phyloP scores from a whole-genome alignment of 2,797 vertebrate species.

The Antrozous pallidus region DNA sequence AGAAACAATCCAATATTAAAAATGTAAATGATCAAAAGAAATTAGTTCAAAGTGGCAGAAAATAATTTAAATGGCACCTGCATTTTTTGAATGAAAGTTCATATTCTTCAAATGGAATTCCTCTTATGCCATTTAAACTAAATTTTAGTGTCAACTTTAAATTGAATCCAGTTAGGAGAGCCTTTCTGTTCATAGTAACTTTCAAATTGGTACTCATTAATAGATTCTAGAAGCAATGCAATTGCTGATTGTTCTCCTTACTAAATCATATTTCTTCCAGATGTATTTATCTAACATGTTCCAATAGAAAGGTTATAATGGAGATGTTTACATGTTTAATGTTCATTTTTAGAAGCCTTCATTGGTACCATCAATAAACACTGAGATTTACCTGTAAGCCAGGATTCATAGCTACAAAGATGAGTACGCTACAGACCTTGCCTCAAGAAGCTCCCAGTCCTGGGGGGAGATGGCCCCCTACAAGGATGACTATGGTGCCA shows the following conservation, averaged over 20 bases:
- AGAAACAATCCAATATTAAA: background rate
- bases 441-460: background rate
- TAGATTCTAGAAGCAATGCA: background rate
- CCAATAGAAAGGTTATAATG: background rate
- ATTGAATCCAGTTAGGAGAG: background rate
- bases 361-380: background rate
- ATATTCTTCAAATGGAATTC: background rate
- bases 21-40: background rate
- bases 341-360: background rate
- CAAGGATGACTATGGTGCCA: background rate
- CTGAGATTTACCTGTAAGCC: background rate
- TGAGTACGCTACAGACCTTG: background rate
- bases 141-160: conserved; percentile 19
- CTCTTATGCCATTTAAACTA: background rate
- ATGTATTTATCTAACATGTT: background rate
- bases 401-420: background rate
- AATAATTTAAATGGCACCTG: background rate
- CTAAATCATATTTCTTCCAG: conserved; percentile 13
- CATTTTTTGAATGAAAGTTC: background rate
- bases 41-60: conserved; percentile 6
- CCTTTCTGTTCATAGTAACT: background rate
- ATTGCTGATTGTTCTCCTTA: background rate
- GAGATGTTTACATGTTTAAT: background rate
- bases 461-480: background rate
- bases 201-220: background rate